These are phyloP conservation scores for Acrossocheilus fasciatus DNA, from an alignment of 2,797 vertebrate species.

Conservation along the genomic window DNA sequence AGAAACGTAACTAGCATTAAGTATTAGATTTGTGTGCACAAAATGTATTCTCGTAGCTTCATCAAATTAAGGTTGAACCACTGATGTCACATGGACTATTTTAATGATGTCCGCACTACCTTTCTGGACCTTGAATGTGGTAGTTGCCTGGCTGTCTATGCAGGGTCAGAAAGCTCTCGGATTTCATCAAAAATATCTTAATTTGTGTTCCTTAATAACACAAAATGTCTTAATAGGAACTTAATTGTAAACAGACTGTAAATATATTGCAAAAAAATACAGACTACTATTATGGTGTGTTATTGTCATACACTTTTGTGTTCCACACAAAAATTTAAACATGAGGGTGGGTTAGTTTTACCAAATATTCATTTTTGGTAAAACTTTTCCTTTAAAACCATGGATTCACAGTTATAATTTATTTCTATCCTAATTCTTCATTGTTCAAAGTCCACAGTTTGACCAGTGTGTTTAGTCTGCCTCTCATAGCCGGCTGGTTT, in stretches of 20 bases:
- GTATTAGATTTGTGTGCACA: too few species aligned
- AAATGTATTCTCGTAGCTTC: too few species aligned
- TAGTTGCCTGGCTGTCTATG: too few species aligned
- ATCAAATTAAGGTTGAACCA: too few species aligned
- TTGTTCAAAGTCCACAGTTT: conserved; percentile 13
- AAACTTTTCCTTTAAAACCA: not conserved
- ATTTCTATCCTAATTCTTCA: not conserved
- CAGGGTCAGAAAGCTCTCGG: too few species aligned
- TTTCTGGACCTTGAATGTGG: too few species aligned
- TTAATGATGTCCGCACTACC: too few species aligned
- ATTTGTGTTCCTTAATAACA: too few species aligned
- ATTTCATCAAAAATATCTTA: too few species aligned
- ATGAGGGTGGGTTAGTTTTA: not conserved
- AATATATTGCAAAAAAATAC: not conserved
- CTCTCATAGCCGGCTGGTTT: conserved; percentile 6
- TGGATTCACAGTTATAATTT: not conserved
- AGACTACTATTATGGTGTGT: not conserved
- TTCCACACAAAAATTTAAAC: not conserved
- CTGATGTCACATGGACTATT: too few species aligned
- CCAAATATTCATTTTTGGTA: not conserved
- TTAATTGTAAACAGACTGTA: not conserved
- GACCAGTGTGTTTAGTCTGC: conserved; percentile 18
- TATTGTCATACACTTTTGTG: not conserved
- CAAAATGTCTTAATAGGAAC: too few species aligned
- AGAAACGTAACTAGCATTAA: too few species aligned